A percentile compares a stretch with the other conserved stretches of the same genome.
phyloP scores from a whole-genome alignment of 1,140 invertebrate genomes.

The Sycophila sp. region DNA sequence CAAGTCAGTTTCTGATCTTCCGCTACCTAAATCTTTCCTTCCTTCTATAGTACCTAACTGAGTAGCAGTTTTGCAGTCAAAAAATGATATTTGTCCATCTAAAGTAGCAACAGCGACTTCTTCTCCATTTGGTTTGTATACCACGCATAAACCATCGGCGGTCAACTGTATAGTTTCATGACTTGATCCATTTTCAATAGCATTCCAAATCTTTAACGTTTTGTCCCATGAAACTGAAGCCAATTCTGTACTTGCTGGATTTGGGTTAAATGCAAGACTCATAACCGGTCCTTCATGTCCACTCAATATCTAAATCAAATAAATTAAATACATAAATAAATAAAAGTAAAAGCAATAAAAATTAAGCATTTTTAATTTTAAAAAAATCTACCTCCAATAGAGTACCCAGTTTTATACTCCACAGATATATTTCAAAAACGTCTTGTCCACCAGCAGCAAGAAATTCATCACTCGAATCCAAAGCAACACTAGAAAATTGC shows the following conservation, averaged over 20 bases:
- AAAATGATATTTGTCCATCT: constrained; percentile 89
- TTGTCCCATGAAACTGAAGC: constrained; percentile 95
- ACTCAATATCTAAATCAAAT: constrained; percentile 74
- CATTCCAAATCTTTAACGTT: constrained; percentile 91
- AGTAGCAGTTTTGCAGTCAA: constrained; percentile 75
- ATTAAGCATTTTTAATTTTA: background rate
- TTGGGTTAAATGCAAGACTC: constrained; percentile 83
- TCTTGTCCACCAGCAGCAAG: constrained; percentile 93
- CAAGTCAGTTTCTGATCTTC: constrained; percentile 83
- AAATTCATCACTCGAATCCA: constrained; percentile 90
- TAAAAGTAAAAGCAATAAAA: too few relatives aligned
- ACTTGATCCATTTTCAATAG: constrained; percentile 82
- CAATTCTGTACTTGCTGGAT: constrained; percentile 75
- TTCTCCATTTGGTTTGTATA: constrained; percentile 88
- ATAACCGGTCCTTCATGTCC: constrained; percentile 94
- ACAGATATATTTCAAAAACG: constrained; percentile 94
- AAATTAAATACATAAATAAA: constrained; percentile 4
- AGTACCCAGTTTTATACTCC: constrained; percentile 92
- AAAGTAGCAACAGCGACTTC: constrained; percentile 92
- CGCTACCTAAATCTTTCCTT: constrained; percentile 86
- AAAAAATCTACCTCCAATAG: constrained; percentile 79
- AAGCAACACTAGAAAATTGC: constrained; percentile 91
- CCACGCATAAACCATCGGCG: constrained; percentile 85
- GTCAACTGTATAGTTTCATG: constrained; percentile 84
- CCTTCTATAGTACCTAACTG: constrained; percentile 88